Evolutionary conservation across 2,888 invertebrate genomes (phyloP).

Genomic region (Cryptophagus acutangulus): DNA sequence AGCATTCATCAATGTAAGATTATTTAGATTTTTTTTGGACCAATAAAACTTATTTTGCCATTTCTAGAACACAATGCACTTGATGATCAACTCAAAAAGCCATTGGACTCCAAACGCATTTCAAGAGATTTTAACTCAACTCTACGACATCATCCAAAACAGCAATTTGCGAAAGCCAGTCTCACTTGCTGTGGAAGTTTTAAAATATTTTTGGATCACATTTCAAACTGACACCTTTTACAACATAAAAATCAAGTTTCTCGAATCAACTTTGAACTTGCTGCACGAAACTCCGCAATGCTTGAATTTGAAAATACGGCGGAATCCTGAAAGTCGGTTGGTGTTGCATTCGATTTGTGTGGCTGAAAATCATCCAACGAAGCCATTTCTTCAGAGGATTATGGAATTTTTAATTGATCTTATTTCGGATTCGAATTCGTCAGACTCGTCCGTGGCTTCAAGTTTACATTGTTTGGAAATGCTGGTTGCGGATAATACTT

Average conservation of each 20-base stretch:
- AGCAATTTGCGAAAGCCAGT: conserved; percentile 35
- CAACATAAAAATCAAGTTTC: conserved; percentile 28
- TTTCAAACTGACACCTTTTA: conserved; percentile 23
- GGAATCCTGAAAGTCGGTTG: conserved; percentile 33
- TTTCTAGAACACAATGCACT: conserved; percentile 24
- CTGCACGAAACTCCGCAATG: conserved; percentile 15
- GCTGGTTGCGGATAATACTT: conserved; percentile 29
- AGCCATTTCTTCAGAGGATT: conserved; percentile 28
- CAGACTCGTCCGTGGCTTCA: conserved; percentile 25
- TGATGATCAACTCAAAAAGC: conserved; percentile 16
- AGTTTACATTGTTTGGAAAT: conserved; percentile 32
- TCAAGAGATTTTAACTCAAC: not conserved
- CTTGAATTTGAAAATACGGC: conserved; percentile 29
- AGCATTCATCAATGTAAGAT: conserved; percentile 33
- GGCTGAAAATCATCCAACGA: conserved; percentile 22
- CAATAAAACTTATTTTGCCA: not conserved
- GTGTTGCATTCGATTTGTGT: conserved; percentile 32
- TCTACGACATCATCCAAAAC: conserved; percentile 28
- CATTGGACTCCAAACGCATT: no score
- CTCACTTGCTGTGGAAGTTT: conserved; percentile 22
- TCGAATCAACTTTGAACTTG: conserved; percentile 24
- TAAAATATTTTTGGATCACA: conserved; percentile 20
- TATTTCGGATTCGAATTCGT: conserved; percentile 19
- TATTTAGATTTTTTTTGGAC: conserved; percentile 3
- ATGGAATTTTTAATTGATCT: conserved; percentile 24